These are phyloP conservation scores for Cyrtonyx montezumae DNA, from an alignment of 2,113 vertebrate genomes.

Conservation along the genomic window DNA sequence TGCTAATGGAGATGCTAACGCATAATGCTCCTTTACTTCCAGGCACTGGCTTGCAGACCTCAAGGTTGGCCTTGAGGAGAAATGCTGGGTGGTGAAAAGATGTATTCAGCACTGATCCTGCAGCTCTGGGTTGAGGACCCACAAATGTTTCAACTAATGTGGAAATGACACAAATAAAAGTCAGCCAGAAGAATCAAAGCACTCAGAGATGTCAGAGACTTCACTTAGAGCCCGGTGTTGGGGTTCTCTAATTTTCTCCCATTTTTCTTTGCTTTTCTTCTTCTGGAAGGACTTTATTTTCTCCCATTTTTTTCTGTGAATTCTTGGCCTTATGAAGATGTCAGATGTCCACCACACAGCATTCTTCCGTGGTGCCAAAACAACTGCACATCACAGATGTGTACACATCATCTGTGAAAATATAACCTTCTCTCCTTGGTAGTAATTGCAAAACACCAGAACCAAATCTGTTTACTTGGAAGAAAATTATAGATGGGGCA, in stretches of 20 bases:
- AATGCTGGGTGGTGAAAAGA: background rate
- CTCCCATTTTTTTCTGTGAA: background rate
- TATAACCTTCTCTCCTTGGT: background rate
- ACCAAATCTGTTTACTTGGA: background rate
- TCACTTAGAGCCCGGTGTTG: background rate
- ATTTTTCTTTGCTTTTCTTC: background rate
- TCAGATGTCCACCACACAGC: background rate
- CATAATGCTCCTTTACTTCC: background rate
- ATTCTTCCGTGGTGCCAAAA: background rate
- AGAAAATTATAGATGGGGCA: background rate
- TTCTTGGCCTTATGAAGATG: background rate
- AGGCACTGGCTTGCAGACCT: background rate
- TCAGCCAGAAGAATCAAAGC: background rate
- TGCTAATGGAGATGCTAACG: background rate
- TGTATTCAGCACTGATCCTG: background rate
- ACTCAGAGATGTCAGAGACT: background rate
- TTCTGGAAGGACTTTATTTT: background rate
- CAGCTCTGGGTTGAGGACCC: fast-evolving
- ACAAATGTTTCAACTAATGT: background rate
- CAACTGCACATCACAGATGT: background rate
- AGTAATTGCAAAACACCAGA: background rate
- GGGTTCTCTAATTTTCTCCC: background rate
- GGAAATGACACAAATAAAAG: background rate
- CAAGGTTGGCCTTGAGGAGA: background rate
- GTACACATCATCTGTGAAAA: background rate